Conservation (phyloP, 2,888 invertebrate species). For the Monopis laevigella region DNA sequence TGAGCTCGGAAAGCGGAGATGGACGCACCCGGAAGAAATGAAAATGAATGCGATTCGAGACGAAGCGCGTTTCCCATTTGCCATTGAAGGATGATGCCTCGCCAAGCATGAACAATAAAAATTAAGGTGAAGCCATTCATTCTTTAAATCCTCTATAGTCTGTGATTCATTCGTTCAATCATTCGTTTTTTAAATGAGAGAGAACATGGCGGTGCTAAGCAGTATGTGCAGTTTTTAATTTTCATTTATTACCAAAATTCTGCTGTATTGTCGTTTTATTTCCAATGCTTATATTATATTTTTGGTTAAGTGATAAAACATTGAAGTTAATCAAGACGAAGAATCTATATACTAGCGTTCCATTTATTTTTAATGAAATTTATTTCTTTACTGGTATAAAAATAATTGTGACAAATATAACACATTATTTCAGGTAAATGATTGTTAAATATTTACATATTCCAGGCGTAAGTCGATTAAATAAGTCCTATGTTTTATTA, state of each 20-base stretch:
- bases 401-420: conserved; percentile 64
- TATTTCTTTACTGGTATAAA: conserved; percentile 63
- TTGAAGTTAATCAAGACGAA: conserved; percentile 3
- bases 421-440: conserved; percentile 52
- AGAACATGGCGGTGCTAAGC: conserved; percentile 64
- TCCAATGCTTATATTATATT: conserved; percentile 1
- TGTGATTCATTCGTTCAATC: conserved; percentile 12
- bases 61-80: too few species aligned
- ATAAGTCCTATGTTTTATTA: too few species aligned
- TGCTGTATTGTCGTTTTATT: conserved; percentile 8
- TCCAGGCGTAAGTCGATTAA: too few species aligned
- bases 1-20: too few species aligned
- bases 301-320: conserved; percentile 2
- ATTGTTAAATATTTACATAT: conserved; percentile 30
- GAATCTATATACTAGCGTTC: not conserved
- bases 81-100: too few species aligned
- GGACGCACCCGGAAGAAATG: too few species aligned
- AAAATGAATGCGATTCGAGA: too few species aligned
- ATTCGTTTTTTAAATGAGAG: conserved; percentile 24
- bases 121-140: too few species aligned
- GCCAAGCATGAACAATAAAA: too few species aligned
- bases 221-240: conserved; percentile 60
- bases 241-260: conserved; percentile 36
- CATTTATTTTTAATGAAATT: conserved; percentile 54
- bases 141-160: not conserved